Evolutionary conservation across 1,140 invertebrate species (phyloP).

Genomic region (Chironomus striatipennis): DNA sequence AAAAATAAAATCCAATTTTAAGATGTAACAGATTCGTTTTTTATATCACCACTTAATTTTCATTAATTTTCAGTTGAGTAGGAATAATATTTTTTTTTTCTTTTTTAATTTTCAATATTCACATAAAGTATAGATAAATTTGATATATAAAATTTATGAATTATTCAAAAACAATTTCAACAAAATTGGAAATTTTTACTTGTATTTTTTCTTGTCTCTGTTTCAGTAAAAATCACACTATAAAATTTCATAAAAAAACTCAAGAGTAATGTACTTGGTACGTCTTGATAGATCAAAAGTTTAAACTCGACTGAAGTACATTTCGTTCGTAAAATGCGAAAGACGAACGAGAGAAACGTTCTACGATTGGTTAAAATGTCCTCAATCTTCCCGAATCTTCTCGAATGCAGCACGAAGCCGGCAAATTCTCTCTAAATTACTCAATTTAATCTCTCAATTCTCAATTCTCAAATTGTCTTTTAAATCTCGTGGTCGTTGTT

Average conservation of each 20-base stretch:
- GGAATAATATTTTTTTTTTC: not conserved
- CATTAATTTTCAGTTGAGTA: not conserved
- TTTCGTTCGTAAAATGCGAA: not conserved
- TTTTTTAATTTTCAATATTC: too few species aligned
- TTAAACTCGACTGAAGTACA: constrained; percentile 1
- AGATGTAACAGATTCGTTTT: not conserved
- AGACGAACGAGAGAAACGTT: not conserved
- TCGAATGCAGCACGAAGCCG: not conserved
- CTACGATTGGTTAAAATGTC: not conserved
- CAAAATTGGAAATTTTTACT: not conserved
- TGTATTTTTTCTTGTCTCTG: not conserved
- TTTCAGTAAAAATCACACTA: not conserved
- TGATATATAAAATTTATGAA: not conserved
- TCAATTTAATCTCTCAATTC: not conserved
- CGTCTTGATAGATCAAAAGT: constrained; percentile 19
- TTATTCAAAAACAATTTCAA: not conserved
- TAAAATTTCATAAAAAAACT: constrained; percentile 16
- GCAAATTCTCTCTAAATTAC: not conserved
- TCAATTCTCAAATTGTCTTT: not conserved
- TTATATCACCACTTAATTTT: not conserved
- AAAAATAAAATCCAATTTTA: not conserved
- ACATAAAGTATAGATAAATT: too few species aligned
- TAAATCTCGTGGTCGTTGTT: too few species aligned
- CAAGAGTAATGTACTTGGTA: constrained; percentile 4
- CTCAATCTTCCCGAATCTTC: not conserved